Percentiles rank a stretch among this genome's conserved stretches.
Conservation (phyloP, 2,888 invertebrate genomes). For the Eupithecia pulchellata region DNA sequence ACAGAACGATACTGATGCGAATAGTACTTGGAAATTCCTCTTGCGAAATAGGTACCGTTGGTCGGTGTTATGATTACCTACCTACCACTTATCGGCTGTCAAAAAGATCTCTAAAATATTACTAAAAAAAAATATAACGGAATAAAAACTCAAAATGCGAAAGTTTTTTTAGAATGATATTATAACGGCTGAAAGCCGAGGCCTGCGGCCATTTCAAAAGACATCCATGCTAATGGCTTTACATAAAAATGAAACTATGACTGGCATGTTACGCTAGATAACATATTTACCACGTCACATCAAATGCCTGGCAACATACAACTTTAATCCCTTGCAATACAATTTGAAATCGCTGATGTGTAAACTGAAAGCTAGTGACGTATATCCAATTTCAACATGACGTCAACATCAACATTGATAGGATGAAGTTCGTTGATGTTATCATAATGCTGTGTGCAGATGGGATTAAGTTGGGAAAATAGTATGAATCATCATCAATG, state of each 20-base stretch:
- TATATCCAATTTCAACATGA: slow-evolving; percentile 8
- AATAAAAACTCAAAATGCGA: no score
- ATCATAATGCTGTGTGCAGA: slow-evolving; percentile 1
- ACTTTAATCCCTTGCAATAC: slow-evolving; percentile 9
- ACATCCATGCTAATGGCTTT: slow-evolving; percentile 7
- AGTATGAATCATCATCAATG: neutral
- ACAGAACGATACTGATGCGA: no score
- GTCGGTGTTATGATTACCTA: no score
- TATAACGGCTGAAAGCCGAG: neutral
- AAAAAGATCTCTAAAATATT: neutral
- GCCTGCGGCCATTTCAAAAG: neutral
- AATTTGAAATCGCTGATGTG: slow-evolving; percentile 9
- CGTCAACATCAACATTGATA: slow-evolving; percentile 19
- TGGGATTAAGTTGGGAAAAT: slow-evolving; percentile 5
- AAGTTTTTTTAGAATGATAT: no score
- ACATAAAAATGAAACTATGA: slow-evolving; percentile 17
- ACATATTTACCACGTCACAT: slow-evolving; percentile 7
- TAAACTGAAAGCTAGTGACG: slow-evolving; percentile 1
- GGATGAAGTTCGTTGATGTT: slow-evolving; percentile 5
- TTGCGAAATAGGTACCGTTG: no score
- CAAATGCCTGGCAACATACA: neutral
- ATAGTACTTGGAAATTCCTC: no score
- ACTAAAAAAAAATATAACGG: no score
- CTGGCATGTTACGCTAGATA: slow-evolving; percentile 10
- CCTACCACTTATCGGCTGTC: neutral